Evolutionary conservation across 1,140 invertebrate genomes (phyloP), one percentile per base, ranked within the genome.

Genomic region (Trachelipus rathkii): DNA sequence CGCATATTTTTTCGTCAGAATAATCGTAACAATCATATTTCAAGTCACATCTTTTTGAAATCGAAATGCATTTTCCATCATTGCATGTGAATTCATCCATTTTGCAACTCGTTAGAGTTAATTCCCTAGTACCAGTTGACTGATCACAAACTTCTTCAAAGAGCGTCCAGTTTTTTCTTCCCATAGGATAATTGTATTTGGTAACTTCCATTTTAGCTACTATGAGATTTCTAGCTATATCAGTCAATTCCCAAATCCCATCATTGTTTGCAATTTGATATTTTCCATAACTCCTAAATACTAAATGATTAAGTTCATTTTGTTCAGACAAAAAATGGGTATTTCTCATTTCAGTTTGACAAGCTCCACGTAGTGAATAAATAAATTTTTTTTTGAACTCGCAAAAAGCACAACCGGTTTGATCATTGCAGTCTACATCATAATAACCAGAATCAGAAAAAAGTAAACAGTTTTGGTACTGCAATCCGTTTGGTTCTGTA

Each of bases 11-110:
- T 50, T 79, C 78, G 44, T 79, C 78, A 11, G 70, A 73, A 6
- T 43, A 33, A 68, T 79, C 78, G 13, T 19, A 19, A 45, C 78
- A 79, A 69, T 79, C 73, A 23, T 75, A 75, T 60, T 75, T 75
- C 19, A 75, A 43, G 24, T 75, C 73, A 21, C 73, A 75, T 19
- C 73, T 33, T 1, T 68, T 13, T 46, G 60, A 46, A 46, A 60
- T 67, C 9, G 53, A 68, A 43, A 75, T 75, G 66, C 73, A 75
- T 10, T 46, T 75, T 0, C 24, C 73, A 43, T 75, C 73, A 44
- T 60, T 75, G 53, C 73, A 75, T 46, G 53, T 75, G 23, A 66
- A 75, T 6, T 66, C 23, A n/a, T 69, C 11, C 23, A 24, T 68
- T 19, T 15, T 10, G 24, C 73, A 75, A 5, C 46, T 21, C 24